Conservation (phyloP, 2,888 invertebrate species). For the Stramonita haemastoma region DNA sequence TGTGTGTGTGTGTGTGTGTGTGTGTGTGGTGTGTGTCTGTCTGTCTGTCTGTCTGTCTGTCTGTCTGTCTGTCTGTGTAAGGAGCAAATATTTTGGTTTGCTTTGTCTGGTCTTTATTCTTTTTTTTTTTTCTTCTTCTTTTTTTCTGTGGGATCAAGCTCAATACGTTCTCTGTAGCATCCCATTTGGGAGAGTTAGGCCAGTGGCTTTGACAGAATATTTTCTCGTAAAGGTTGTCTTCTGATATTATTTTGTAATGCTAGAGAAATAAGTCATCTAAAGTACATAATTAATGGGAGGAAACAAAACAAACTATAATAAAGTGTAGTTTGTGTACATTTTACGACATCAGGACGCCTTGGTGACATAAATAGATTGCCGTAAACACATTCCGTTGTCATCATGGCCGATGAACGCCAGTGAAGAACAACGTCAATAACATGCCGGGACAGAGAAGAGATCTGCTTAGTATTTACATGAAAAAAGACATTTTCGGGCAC, state of each 20-base stretch:
- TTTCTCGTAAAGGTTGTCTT: not conserved
- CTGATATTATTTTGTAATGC: not conserved
- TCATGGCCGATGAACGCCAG: constrained; percentile 55
- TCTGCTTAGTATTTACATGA: not conserved
- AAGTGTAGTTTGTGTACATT: not conserved
- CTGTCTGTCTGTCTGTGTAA: no score
- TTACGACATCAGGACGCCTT: constrained; percentile 41
- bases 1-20: no score
- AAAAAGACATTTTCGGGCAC: not conserved
- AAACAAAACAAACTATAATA: not conserved
- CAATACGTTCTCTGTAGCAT: no score
- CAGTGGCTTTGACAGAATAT: no score
- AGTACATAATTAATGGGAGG: not conserved
- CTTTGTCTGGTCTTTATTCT: no score
- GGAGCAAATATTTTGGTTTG: no score
- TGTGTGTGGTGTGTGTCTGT: no score
- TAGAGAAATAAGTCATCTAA: no score
- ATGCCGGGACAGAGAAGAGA: not conserved
- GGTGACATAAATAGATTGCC: constrained; percentile 60
- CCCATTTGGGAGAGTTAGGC: not conserved
- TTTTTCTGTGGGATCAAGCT: no score
- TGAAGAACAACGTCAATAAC: not conserved
- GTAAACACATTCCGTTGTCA: constrained; percentile 64
- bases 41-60: no score
- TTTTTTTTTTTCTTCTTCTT: no score